Evolutionary conservation across 2,888 invertebrate genomes (phyloP).

Genomic region (Sphaeridia pumilis): DNA sequence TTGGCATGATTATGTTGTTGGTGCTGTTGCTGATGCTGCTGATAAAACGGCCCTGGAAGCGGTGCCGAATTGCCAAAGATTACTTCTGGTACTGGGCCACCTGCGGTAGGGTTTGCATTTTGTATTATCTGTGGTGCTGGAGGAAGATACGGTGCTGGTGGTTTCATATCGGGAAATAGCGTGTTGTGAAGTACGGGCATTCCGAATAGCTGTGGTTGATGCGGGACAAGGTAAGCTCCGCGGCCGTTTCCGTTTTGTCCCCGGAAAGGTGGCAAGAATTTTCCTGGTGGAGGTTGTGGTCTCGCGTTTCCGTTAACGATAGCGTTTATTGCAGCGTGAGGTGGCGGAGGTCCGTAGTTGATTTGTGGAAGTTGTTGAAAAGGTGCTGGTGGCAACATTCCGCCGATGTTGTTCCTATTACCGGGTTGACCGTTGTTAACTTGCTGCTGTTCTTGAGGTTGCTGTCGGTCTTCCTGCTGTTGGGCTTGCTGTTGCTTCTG

Average conservation of each 20-base stretch:
- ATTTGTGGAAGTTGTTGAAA: not conserved
- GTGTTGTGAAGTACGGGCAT: not conserved
- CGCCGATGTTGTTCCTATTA: not conserved
- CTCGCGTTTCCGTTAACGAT: not conserved
- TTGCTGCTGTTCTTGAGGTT: not conserved
- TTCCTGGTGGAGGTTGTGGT: not conserved
- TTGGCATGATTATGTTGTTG: not conserved
- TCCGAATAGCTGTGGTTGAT: not conserved
- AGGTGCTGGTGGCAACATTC: not conserved
- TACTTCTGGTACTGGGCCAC: no score
- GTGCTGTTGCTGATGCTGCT: not conserved
- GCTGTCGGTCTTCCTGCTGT: slow-evolving; percentile 1
- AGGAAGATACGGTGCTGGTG: not conserved
- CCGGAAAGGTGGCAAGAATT: not conserved
- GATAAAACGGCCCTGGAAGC: not conserved
- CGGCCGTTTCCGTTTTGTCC: not conserved
- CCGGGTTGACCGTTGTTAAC: no score
- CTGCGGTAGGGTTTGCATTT: no score
- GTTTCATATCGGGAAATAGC: not conserved
- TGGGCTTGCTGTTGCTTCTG: slow-evolving; percentile 1
- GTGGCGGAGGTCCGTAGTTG: not conserved
- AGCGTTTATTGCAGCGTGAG: not conserved
- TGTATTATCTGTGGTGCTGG: no score
- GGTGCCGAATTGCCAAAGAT: not conserved
- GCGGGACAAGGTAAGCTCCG: not conserved